phyloP scores from a whole-genome alignment of 2,113 vertebrate species.

The Mus pahari region DNA sequence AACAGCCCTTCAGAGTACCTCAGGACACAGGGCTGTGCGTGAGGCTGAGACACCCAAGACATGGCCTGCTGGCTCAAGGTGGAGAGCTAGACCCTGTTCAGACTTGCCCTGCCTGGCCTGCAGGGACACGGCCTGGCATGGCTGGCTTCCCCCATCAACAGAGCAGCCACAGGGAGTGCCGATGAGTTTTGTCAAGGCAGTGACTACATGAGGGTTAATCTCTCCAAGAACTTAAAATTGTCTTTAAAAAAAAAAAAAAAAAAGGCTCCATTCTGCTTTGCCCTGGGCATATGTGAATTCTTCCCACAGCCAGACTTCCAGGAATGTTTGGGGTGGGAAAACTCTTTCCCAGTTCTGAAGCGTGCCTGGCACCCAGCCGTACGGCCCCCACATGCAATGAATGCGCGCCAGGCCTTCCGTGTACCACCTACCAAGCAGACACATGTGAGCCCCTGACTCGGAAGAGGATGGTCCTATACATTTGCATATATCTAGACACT shows the following conservation, averaged over 20 bases:
- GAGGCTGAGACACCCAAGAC: rapidly evolving
- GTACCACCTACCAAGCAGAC: not conserved
- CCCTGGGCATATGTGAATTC: slow-evolving; percentile 71
- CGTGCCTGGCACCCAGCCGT: not conserved
- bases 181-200: not conserved
- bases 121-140: no score
- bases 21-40: rapidly evolving
- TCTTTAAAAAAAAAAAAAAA: slow-evolving; percentile 66
- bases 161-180: not conserved
- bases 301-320: slow-evolving; percentile 65
- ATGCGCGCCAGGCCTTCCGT: slow-evolving; percentile 23
- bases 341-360: slow-evolving; percentile 72
- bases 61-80: not conserved
- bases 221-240: slow-evolving; percentile 71
- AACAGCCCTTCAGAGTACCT: not conserved
- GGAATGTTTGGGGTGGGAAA: slow-evolving; percentile 71
- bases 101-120: no score
- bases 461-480: not conserved
- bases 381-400: not conserved
- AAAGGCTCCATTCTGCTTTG: slow-evolving; percentile 79
- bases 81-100: no score
- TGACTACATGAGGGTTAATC: slow-evolving; percentile 76
- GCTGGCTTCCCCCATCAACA: not conserved
- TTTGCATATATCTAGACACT: not conserved
- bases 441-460: rapidly evolving